Evolutionary conservation across 1,140 invertebrate species (phyloP).

Genomic region (Drosophila serrata): DNA sequence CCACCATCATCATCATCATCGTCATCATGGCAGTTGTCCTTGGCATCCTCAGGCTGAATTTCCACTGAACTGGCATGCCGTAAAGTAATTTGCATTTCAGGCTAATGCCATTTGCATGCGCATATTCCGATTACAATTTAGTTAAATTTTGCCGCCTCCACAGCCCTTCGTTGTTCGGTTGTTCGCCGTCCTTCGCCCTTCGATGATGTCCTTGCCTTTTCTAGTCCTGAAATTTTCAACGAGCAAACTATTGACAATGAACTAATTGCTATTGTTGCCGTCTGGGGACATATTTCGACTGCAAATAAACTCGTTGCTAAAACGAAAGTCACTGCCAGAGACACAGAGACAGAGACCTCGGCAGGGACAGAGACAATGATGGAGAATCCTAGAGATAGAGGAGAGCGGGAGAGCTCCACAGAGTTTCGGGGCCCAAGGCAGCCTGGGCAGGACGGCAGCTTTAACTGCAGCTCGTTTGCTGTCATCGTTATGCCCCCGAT

Average conservation of each 20-base stretch:
- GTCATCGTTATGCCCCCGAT: constrained; percentile 42
- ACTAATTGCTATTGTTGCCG: constrained; percentile 82
- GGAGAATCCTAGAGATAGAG: constrained; percentile 4
- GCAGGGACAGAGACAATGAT: constrained; percentile 19
- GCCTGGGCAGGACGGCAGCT: constrained; percentile 37
- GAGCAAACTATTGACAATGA: constrained; percentile 83
- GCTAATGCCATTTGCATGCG: constrained; percentile 82
- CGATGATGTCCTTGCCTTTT: constrained; percentile 52
- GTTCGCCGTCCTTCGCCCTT: not conserved
- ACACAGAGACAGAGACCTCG: constrained; percentile 26
- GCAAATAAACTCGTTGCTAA: constrained; percentile 78
- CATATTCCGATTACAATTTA: constrained; percentile 84
- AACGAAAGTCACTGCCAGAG: constrained; percentile 41
- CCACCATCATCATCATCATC: constrained; percentile 14
- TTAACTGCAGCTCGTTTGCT: constrained; percentile 64
- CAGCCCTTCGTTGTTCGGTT: not conserved
- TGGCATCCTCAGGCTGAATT: constrained; percentile 38
- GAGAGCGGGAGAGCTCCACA: not conserved
- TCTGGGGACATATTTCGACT: constrained; percentile 83
- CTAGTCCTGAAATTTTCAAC: constrained; percentile 74
- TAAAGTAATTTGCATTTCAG: constrained; percentile 81
- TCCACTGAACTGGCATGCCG: constrained; percentile 58
- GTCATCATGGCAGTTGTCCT: constrained; percentile 26
- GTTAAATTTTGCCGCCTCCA: constrained; percentile 69
- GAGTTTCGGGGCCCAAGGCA: constrained; percentile 30